A percentile compares a stretch with the other conserved stretches of the same genome.
Evolutionary conservation across 2,888 invertebrate genomes (phyloP).

Genomic region (Papilio elwesi): DNA sequence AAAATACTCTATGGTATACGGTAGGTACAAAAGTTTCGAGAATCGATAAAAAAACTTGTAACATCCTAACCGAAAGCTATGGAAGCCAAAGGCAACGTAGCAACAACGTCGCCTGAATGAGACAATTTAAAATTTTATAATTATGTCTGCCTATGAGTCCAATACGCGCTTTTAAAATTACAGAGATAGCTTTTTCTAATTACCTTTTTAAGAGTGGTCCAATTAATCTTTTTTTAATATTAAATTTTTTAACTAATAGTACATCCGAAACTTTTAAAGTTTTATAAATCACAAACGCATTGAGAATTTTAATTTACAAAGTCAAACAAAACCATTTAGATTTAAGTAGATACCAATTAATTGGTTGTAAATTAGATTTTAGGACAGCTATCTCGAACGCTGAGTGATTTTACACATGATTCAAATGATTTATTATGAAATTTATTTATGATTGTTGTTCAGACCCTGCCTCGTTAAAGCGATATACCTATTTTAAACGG

Average conservation of each 20-base stretch:
- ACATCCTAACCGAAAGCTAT: constrained; percentile 69
- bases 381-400: constrained; percentile 73
- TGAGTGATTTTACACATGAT: constrained; percentile 59
- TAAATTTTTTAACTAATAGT: constrained; percentile 10
- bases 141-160: constrained; percentile 52
- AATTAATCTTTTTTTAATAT: constrained; percentile 59
- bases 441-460: constrained; percentile 76
- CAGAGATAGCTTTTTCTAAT: constrained; percentile 75
- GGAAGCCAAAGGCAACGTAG: constrained; percentile 76
- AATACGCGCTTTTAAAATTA: constrained; percentile 61
- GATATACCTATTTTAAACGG: constrained; percentile 72
- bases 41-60: constrained; percentile 48
- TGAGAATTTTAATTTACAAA: background rate
- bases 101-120: constrained; percentile 66
- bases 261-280: constrained; percentile 43
- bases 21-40: constrained; percentile 72
- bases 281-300: constrained; percentile 27
- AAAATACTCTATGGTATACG: constrained; percentile 54
- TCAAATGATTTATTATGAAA: constrained; percentile 53
- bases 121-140: constrained; percentile 50
- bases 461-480: constrained; percentile 83
- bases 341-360: constrained; percentile 13
- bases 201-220: constrained; percentile 67
- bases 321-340: constrained; percentile 18
- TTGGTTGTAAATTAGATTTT: constrained; percentile 44